Percentiles rank a stretch among this genome's conserved stretches.
Conservation (phyloP, 1,140 invertebrate species). For the Scaptodrosophila lebanonensis region DNA sequence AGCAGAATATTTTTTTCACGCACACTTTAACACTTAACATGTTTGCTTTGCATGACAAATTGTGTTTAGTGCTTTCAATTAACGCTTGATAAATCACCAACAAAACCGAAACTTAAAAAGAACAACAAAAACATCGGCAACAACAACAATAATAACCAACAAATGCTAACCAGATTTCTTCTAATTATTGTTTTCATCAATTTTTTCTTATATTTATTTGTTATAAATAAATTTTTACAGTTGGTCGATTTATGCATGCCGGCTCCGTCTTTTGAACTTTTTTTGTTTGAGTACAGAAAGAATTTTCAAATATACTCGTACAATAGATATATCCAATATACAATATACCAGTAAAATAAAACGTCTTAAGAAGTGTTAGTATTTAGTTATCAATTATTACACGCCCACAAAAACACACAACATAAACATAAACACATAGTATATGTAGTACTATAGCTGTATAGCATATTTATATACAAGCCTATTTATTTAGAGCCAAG, state of each 20-base stretch:
- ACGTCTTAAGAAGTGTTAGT: slow-evolving; percentile 36
- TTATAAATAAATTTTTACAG: slow-evolving; percentile 75
- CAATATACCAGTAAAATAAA: background rate
- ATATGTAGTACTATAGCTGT: slow-evolving; percentile 7
- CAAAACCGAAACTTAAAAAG: no score
- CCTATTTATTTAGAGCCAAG: slow-evolving; percentile 51
- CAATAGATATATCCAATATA: slow-evolving; percentile 12
- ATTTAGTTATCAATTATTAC: slow-evolving; percentile 43
- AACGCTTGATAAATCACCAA: no score
- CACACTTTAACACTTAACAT: slow-evolving; percentile 74
- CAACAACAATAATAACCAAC: no score
- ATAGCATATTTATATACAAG: slow-evolving; percentile 14
- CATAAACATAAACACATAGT: slow-evolving; percentile 23
- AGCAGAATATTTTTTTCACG: slow-evolving; percentile 77
- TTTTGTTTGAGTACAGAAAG: slow-evolving; percentile 54
- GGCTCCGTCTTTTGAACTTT: slow-evolving; percentile 78
- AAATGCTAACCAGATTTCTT: slow-evolving; percentile 43
- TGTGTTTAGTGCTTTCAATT: slow-evolving; percentile 20
- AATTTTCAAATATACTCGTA: slow-evolving; percentile 31
- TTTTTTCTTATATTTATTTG: slow-evolving; percentile 35
- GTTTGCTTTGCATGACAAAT: slow-evolving; percentile 41
- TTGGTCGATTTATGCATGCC: slow-evolving; percentile 78
- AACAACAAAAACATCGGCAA: no score
- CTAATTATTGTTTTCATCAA: slow-evolving; percentile 45
- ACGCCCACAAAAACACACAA: slow-evolving; percentile 29